A percentile compares a stretch with the other conserved stretches of the same genome.
These are phyloP conservation scores for Marisa cornuarietis DNA, from an alignment of 1,140 invertebrate genomes.

Conservation along the genomic window DNA sequence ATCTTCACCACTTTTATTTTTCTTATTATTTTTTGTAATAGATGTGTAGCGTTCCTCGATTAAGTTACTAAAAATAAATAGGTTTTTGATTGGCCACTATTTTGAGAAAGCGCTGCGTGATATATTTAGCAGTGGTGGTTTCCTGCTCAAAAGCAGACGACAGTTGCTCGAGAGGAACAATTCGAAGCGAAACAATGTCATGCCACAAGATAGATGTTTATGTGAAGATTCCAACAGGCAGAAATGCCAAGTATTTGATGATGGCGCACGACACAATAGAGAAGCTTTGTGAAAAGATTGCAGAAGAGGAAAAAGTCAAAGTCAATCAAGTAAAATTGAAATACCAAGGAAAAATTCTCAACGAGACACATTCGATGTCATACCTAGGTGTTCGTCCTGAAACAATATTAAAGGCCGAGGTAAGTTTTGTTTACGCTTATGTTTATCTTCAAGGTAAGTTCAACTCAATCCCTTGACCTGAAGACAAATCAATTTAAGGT, in stretches of 20 bases:
- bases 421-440: slow-evolving; percentile 20
- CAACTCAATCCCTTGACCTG: too few species aligned
- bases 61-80: not conserved
- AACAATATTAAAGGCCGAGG: slow-evolving; percentile 53
- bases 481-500: too few species aligned
- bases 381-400: slow-evolving; percentile 46
- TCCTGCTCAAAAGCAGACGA: slow-evolving; percentile 8
- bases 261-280: slow-evolving; percentile 16
- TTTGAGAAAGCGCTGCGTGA: not conserved
- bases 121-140: not conserved
- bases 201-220: slow-evolving; percentile 42
- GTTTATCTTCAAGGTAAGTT: too few species aligned
- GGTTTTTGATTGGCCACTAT: slow-evolving; percentile 11
- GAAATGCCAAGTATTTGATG: slow-evolving; percentile 33
- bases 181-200: slow-evolving; percentile 26
- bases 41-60: not conserved
- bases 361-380: slow-evolving; percentile 34
- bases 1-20: not conserved
- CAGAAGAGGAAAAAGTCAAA: slow-evolving; percentile 42
- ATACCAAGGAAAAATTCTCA: slow-evolving; percentile 53
- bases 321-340: slow-evolving; percentile 38
- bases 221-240: slow-evolving; percentile 46
- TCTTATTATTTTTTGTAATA: not conserved
- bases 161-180: not conserved
- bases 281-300: slow-evolving; percentile 36